Conservation (phyloP, 2,797 vertebrate genomes). For the Xyrichtys novacula region DNA sequence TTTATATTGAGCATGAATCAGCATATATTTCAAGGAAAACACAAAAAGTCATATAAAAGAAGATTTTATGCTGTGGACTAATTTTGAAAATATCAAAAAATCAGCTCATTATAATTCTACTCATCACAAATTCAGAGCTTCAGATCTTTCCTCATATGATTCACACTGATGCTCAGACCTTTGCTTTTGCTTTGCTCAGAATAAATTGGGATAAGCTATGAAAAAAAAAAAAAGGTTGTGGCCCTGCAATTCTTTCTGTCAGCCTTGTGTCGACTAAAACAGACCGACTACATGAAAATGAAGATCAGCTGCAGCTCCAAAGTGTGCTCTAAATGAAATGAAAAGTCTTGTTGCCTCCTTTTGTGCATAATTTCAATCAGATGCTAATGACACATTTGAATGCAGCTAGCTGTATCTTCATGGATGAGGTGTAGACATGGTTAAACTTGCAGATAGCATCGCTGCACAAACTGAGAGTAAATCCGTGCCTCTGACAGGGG, state of each 20-base stretch:
- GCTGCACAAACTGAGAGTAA: background rate
- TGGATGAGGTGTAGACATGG: background rate
- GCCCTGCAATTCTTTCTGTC: background rate
- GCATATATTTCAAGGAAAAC: constrained; percentile 2
- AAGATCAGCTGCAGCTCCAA: background rate
- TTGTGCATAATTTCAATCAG: constrained; percentile 6
- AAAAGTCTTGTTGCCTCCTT: constrained; percentile 8
- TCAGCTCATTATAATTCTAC: constrained; percentile 25
- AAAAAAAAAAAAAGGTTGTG: background rate
- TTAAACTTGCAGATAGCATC: background rate
- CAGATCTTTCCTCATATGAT: constrained; percentile 19
- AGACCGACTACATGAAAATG: too few species aligned
- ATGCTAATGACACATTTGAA: constrained; percentile 1
- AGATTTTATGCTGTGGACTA: background rate
- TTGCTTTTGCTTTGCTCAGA: background rate
- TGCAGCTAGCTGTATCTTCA: background rate
- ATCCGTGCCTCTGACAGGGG: background rate
- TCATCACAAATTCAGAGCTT: constrained; percentile 43
- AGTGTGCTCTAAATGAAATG: constrained; percentile 2
- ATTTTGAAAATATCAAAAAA: too few species aligned
- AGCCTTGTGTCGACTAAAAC: too few species aligned
- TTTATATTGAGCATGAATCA: background rate
- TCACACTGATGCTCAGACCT: background rate
- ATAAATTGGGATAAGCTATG: too few species aligned
- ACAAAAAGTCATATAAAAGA: background rate